Evolutionary conservation across 2,888 invertebrate species (phyloP).

Genomic region (Hirtodrosophila confusa): DNA sequence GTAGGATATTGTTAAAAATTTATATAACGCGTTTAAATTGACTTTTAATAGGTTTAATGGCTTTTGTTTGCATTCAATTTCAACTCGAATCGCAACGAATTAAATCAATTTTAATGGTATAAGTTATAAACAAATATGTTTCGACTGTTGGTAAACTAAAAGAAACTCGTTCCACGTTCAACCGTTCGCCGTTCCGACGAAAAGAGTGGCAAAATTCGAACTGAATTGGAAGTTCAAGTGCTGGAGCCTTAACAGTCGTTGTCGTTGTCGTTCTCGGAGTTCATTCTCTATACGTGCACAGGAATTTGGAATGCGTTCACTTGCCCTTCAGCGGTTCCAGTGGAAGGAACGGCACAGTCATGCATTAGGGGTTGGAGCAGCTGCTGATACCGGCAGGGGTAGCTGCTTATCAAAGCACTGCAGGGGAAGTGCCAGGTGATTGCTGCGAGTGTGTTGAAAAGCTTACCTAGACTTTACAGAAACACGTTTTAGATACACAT

Average conservation of each 20-base stretch:
- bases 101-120: constrained; percentile 17
- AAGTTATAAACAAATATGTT: constrained; percentile 33
- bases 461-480: constrained; percentile 1
- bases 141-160: constrained; percentile 42
- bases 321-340: constrained; percentile 32
- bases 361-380: constrained; percentile 35
- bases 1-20: constrained; percentile 3
- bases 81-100: constrained; percentile 5
- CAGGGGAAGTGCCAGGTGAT: constrained; percentile 38
- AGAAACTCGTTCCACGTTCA: constrained; percentile 47
- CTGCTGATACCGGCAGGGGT: constrained; percentile 14
- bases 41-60: background rate
- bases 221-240: constrained; percentile 82
- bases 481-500: constrained; percentile 4
- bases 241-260: constrained; percentile 72
- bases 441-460: constrained; percentile 34
- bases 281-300: constrained; percentile 69
- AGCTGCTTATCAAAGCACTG: constrained; percentile 18
- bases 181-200: constrained; percentile 74
- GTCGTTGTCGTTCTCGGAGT: constrained; percentile 50
- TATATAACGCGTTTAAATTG: constrained; percentile 19
- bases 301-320: constrained; percentile 60
- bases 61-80: constrained; percentile 2
- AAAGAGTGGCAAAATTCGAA: constrained; percentile 82
- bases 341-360: constrained; percentile 40